These are phyloP conservation scores for Diadophis punctatus DNA, from an alignment of 2,113 vertebrate species.

Conservation along the genomic window DNA sequence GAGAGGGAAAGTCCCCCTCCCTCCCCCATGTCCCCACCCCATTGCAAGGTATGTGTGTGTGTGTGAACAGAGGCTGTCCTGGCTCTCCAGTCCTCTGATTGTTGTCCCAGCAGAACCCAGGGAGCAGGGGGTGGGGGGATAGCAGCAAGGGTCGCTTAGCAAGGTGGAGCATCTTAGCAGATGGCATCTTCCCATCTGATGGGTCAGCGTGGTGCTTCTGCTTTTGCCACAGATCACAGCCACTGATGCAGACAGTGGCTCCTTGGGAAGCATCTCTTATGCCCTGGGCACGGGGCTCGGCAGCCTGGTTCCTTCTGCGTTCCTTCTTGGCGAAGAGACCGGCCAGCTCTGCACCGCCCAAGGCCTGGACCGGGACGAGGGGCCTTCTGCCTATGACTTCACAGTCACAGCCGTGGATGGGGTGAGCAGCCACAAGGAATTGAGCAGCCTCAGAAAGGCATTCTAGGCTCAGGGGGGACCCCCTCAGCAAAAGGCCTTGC, in stretches of 20 bases:
- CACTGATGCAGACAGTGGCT: conserved; percentile 86
- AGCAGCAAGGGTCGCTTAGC: neutral
- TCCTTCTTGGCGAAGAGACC: conserved; percentile 79
- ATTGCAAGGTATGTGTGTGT: neutral
- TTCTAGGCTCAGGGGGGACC: neutral
- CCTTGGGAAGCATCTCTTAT: conserved; percentile 84
- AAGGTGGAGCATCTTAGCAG: no score
- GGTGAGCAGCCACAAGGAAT: conserved; percentile 70
- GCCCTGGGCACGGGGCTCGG: conserved; percentile 84
- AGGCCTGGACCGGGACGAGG: conserved; percentile 85
- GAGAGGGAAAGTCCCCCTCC: neutral
- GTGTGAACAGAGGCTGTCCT: neutral
- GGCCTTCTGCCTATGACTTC: conserved; percentile 82
- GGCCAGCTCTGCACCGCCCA: conserved; percentile 86
- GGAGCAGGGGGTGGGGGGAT: neutral
- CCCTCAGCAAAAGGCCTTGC: no score
- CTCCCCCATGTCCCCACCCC: neutral
- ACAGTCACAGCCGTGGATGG: conserved; percentile 90
- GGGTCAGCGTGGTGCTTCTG: neutral
- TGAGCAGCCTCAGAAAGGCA: neutral
- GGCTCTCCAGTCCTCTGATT: neutral
- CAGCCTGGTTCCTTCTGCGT: conserved; percentile 73
- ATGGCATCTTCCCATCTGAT: neutral
- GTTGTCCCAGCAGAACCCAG: neutral
- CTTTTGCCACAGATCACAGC: conserved; percentile 79